phyloP scores from a whole-genome alignment of 2,797 vertebrate genomes.

The Borostomias antarcticus region DNA sequence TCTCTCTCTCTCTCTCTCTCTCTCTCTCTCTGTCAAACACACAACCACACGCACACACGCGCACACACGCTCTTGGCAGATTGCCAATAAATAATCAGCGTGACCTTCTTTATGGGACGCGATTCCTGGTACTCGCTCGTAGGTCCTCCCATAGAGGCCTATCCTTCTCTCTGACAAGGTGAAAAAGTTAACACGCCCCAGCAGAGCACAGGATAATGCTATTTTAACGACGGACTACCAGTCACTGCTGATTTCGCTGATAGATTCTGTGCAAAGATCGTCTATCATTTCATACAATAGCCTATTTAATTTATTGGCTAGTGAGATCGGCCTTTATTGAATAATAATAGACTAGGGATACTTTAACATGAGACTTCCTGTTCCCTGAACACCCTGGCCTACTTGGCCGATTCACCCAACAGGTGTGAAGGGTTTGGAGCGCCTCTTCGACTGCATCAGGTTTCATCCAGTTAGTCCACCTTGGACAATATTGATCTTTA shows the following conservation, averaged over 20 bases:
- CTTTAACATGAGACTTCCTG: neutral
- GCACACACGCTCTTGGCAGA: slow-evolving; percentile 63
- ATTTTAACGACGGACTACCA: slow-evolving; percentile 11
- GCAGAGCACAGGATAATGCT: slow-evolving; percentile 31
- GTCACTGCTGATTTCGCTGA: too few relatives aligned
- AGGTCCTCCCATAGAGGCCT: slow-evolving; percentile 60
- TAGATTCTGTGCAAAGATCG: neutral
- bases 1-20: slow-evolving; percentile 30
- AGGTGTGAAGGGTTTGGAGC: too few relatives aligned
- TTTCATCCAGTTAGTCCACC: neutral
- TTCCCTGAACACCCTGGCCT: too few relatives aligned
- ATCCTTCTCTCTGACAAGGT: slow-evolving; percentile 72
- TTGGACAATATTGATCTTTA: neutral
- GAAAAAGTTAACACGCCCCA: slow-evolving; percentile 71
- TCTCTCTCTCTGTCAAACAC: slow-evolving; percentile 29
- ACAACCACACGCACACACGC: slow-evolving; percentile 30
- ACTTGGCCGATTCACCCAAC: too few relatives aligned
- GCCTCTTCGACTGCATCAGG: too few relatives aligned
- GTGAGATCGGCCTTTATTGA: neutral
- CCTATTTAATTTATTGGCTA: neutral
- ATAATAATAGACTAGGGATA: neutral
- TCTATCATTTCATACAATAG: neutral
- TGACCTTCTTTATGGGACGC: slow-evolving; percentile 76
- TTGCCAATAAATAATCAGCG: slow-evolving; percentile 79
- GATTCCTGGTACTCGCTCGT: slow-evolving; percentile 82